These are phyloP conservation scores for Candidula unifasciata DNA, from an alignment of 2,888 invertebrate genomes.

Conservation along the genomic window DNA sequence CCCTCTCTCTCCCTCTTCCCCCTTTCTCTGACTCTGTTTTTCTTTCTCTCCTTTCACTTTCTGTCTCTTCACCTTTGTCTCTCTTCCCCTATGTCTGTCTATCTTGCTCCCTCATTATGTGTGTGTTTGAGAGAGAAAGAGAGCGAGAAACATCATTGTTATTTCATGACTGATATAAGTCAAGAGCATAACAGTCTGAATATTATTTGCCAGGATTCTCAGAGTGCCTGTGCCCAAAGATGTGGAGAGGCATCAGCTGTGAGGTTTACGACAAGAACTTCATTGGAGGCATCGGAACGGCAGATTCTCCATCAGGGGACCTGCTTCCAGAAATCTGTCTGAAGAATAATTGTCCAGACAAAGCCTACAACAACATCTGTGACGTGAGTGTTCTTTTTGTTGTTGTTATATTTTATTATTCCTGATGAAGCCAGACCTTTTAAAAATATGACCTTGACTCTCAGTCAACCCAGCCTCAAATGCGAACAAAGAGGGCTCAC, in stretches of 20 bases:
- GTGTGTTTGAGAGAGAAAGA: too few species aligned
- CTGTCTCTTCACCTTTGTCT: too few species aligned
- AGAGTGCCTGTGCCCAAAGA: constrained; percentile 89
- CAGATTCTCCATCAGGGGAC: constrained; percentile 62
- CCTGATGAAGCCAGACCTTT: neutral
- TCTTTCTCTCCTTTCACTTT: too few species aligned
- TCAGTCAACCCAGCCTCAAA: too few species aligned
- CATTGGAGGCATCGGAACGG: constrained; percentile 74
- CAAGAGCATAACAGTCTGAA: neutral
- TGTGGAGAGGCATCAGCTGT: constrained; percentile 90
- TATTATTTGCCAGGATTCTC: constrained; percentile 79
- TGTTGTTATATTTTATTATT: neutral
- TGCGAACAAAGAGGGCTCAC: too few species aligned
- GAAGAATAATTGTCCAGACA: constrained; percentile 35
- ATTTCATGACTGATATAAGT: too few species aligned
- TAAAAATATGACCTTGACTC: too few species aligned
- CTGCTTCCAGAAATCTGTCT: constrained; percentile 82
- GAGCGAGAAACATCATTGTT: too few species aligned
- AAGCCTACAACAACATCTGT: constrained; percentile 61
- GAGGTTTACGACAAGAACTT: constrained; percentile 83
- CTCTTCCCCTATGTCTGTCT: too few species aligned
- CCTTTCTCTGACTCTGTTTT: too few species aligned
- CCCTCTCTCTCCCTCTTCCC: too few species aligned
- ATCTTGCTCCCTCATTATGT: too few species aligned
- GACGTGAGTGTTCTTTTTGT: constrained; percentile 37